Evolutionary conservation across 2,797 vertebrate genomes (phyloP).

Genomic region (Gila robusta): DNA sequence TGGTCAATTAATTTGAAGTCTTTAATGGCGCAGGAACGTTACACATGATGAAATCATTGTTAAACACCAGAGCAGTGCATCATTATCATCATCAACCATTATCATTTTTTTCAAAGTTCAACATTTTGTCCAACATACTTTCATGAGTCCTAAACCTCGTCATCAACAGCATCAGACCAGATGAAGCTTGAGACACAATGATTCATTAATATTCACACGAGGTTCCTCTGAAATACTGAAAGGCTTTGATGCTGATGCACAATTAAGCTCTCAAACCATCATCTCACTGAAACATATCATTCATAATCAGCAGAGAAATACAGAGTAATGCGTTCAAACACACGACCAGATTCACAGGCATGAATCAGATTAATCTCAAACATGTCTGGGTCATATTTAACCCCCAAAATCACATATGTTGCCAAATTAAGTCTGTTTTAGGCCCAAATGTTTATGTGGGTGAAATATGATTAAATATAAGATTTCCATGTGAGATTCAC

Average conservation of each 20-base stretch:
- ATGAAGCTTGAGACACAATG: neutral
- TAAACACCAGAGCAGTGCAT: conserved; percentile 13
- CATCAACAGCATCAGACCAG: neutral
- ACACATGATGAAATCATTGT: conserved; percentile 1
- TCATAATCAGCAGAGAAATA: neutral
- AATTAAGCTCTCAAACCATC: neutral
- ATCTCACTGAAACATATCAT: neutral
- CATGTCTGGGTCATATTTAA: neutral
- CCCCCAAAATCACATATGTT: neutral
- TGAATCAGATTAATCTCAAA: neutral
- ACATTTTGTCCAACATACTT: neutral
- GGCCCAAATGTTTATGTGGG: neutral
- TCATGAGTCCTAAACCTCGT: neutral
- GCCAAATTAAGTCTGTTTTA: neutral
- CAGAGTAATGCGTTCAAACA: neutral
- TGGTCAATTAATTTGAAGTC: neutral
- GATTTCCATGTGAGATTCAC: neutral
- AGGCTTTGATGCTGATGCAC: neutral
- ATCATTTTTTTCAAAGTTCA: neutral
- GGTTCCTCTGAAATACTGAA: conserved; percentile 13
- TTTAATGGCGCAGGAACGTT: conserved; percentile 4
- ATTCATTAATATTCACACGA: neutral
- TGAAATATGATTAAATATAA: neutral
- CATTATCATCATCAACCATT: neutral
- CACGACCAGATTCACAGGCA: neutral